Base-by-base conservation (phyloP, 64 coral and sea anemone genomes). In the Exaiptasia diaphana region DNA sequence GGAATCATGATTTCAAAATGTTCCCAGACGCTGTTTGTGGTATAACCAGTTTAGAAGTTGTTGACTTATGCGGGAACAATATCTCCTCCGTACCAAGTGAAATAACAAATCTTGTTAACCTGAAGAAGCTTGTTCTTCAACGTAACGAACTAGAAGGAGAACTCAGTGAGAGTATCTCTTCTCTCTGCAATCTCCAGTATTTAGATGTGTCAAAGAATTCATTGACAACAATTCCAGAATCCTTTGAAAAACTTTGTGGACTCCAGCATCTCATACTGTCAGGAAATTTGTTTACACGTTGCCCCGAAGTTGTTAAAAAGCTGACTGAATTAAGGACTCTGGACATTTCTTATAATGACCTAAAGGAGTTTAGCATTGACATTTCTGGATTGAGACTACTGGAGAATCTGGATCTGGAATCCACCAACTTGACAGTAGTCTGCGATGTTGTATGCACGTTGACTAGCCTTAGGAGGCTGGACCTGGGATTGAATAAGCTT, bases 281-380 rank as follows among this genome's bases (percentile, higher is more conserved):
- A 33, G 56, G 64, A 42, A 86, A 86, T 75, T 5, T 38, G 18
- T 64, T 86, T 26, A 74, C n/a, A 50, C 5, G 24, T 64, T 56
- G 56, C 15, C 73, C 83, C 44, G 21, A 27, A 8, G 41, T 86
- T 23, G 50, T 86, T 31, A 38, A 3, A 42, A 64, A 20, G 41
- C 73, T 86, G 27, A 34, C 62, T 1, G 67, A 77, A 36, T 33
- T 86, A 28, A 76, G 68, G 53, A 26, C 12, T 0, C 22, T 86
- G 13, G 73, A 86, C 25, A 77, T 86, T 50, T 86, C 83, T 17
- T 77, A 86, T 29, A 86, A 86, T 26, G 37, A 38, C 28, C 53
- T 86, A 10, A 49, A 54, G 14, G 12, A 2, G 7, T 86, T 86
- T 34, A 18, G 23, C 11, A 37, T 86, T 15, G 43, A 86, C 53